phyloP scores from a whole-genome alignment of 1,140 invertebrate species.

The Sesamia nonagrioides region DNA sequence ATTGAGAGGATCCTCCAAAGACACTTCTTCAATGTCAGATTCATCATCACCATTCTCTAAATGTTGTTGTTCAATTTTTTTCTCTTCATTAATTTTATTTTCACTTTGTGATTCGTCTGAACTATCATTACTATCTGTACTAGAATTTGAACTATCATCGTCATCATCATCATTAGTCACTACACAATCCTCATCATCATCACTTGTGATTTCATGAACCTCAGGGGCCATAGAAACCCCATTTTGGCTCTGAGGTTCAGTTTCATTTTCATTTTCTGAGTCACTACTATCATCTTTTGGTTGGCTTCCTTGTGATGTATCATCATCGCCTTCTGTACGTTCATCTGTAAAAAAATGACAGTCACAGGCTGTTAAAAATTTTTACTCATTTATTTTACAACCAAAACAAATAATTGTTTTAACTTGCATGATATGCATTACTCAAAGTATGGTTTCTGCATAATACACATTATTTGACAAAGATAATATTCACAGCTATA shows the following conservation, averaged over 20 bases:
- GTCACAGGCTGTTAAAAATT: neutral
- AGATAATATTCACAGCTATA: constrained; percentile 14
- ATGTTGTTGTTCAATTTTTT: constrained; percentile 89
- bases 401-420: constrained; percentile 14
- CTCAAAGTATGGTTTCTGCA: neutral
- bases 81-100: constrained; percentile 89
- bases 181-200: constrained; percentile 79
- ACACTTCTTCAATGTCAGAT: constrained; percentile 87
- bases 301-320: constrained; percentile 84
- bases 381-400: neutral
- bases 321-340: constrained; percentile 83
- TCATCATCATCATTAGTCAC: constrained; percentile 81
- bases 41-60: constrained; percentile 89
- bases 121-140: constrained; percentile 81
- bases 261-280: constrained; percentile 78
- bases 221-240: constrained; percentile 76
- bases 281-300: constrained; percentile 84
- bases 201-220: constrained; percentile 84
- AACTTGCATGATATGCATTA: neutral
- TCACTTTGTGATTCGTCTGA: constrained; percentile 88
- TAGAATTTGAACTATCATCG: constrained; percentile 78
- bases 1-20: constrained; percentile 91
- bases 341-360: constrained; percentile 71
- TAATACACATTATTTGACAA: constrained; percentile 12
- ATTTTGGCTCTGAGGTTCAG: constrained; percentile 77